phyloP scores from a whole-genome alignment of 2,113 vertebrate species.

The Mobula birostris region DNA sequence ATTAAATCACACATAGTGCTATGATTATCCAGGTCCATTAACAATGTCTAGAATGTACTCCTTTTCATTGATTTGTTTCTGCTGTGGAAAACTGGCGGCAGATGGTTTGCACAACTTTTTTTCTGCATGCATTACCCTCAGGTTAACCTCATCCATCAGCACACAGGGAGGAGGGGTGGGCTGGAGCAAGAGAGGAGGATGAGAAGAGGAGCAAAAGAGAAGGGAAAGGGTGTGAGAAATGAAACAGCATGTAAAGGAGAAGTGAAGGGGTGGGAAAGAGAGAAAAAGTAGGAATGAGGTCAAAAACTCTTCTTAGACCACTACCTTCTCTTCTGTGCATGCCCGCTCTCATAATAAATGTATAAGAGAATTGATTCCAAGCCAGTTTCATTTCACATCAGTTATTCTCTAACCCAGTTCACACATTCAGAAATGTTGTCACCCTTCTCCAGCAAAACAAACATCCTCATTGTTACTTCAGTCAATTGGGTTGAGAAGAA shows the following conservation, averaged over 20 bases:
- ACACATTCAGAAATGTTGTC: neutral
- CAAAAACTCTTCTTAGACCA: neutral
- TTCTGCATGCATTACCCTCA: slow-evolving; percentile 48
- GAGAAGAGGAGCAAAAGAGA: neutral
- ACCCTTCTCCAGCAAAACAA: no score
- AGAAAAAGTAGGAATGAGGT: neutral
- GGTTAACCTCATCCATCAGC: slow-evolving; percentile 55
- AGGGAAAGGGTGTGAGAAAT: neutral
- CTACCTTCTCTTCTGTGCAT: neutral
- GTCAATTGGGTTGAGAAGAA: neutral
- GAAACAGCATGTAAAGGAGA: neutral
- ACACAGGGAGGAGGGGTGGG: slow-evolving; percentile 26
- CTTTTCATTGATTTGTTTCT: slow-evolving; percentile 33
- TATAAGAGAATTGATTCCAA: neutral
- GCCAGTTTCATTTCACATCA: neutral
- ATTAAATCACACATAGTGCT: slow-evolving; percentile 22
- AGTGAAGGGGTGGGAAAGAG: neutral
- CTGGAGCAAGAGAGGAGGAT: neutral
- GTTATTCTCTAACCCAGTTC: neutral
- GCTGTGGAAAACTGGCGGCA: slow-evolving; percentile 35
- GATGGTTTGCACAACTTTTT: slow-evolving; percentile 36
- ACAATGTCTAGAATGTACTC: slow-evolving; percentile 37
- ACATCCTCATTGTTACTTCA: neutral
- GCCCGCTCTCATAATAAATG: neutral
- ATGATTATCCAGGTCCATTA: slow-evolving; percentile 25